Percentiles rank a stretch among this genome's conserved stretches.
Conservation (phyloP, 2,888 invertebrate genomes). For the Poecilobothrus nobilitatus region DNA sequence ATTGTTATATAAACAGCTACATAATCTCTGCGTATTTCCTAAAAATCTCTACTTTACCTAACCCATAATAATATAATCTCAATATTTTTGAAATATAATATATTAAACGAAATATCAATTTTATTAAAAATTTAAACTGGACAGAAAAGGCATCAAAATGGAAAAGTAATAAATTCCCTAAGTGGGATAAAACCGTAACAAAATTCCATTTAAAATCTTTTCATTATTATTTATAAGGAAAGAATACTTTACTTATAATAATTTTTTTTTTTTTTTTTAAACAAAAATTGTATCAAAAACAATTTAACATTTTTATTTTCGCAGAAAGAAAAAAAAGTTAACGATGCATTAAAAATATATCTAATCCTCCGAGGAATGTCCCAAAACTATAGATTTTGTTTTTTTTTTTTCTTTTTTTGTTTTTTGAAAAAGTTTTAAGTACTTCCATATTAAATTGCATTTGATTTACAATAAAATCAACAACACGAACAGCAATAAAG, state of each 20-base stretch:
- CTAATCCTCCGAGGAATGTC: not conserved
- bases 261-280: no score
- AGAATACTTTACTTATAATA: no score
- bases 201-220: not conserved
- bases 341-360: conserved; percentile 2
- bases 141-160: no score
- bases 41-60: no score
- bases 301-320: not conserved
- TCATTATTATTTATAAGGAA: not conserved
- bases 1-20: no score
- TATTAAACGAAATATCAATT: no score
- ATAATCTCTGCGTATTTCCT: no score
- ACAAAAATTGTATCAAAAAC: not conserved
- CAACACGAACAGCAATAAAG: not conserved
- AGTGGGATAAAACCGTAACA: not conserved
- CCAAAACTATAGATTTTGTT: not conserved
- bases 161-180: not conserved
- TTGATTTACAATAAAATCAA: not conserved
- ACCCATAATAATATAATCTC: no score
- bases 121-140: no score
- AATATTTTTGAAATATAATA: no score
- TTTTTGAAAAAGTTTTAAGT: not conserved
- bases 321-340: not conserved
- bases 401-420: not conserved
- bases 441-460: not conserved